These are phyloP conservation scores for Pogonocichla stellata DNA, from an alignment of 2,113 vertebrate species.

Conservation along the genomic window DNA sequence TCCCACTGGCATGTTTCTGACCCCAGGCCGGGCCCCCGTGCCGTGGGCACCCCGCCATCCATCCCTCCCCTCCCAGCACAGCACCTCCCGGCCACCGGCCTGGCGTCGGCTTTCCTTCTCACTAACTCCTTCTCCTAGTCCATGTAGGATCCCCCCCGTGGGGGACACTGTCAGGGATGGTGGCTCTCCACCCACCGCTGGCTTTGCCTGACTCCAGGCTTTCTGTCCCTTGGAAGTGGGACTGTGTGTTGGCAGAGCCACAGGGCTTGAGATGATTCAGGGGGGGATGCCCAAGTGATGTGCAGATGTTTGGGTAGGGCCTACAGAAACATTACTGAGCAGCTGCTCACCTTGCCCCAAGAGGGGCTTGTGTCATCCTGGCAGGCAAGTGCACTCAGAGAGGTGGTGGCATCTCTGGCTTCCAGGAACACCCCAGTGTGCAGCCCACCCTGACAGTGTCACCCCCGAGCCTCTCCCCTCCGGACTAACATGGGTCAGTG, in stretches of 20 bases:
- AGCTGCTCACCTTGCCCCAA: neutral
- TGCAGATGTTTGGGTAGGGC: neutral
- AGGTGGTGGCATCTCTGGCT: fast-evolving
- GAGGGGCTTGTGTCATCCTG: neutral
- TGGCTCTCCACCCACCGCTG: neutral
- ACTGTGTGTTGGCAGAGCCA: fast-evolving
- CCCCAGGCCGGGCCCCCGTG: neutral
- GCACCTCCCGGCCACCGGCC: neutral
- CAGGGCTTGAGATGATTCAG: neutral
- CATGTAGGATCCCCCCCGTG: fast-evolving
- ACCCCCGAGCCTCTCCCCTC: neutral
- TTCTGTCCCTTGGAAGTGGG: neutral
- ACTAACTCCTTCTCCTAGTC: constrained; percentile 39
- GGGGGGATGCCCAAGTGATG: neutral
- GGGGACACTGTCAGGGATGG: constrained; percentile 36
- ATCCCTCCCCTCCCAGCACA: neutral
- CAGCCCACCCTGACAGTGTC: constrained; percentile 50
- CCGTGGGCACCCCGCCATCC: neutral
- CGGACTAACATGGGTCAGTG: neutral
- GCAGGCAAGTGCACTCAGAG: neutral
- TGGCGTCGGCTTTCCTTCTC: constrained; percentile 20
- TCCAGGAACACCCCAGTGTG: neutral
- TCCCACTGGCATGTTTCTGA: constrained; percentile 43
- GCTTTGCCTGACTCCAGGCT: neutral
- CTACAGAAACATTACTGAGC: neutral